phyloP scores from a whole-genome alignment of 1,140 invertebrate species.

The Schlechtendalia chinensis region DNA sequence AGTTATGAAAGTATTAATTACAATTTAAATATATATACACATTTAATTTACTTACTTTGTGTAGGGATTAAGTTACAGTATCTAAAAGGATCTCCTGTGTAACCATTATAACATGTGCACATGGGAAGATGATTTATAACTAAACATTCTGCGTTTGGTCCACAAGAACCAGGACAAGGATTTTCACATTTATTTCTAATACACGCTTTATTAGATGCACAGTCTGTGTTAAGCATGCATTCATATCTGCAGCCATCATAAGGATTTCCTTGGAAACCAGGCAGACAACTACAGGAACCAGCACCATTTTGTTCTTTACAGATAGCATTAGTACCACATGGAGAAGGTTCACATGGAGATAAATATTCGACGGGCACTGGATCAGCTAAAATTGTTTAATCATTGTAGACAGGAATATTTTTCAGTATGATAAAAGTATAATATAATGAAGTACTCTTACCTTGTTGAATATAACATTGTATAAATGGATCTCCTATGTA shows the following conservation, averaged over 20 bases:
- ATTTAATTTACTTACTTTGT: conserved; percentile 20
- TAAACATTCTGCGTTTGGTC: conserved; percentile 71
- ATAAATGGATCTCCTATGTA: conserved; percentile 74
- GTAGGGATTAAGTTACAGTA: conserved; percentile 60
- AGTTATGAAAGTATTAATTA: background rate
- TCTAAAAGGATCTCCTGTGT: conserved; percentile 68
- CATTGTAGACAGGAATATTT: background rate
- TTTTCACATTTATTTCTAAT: conserved; percentile 69
- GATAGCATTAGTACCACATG: conserved; percentile 72
- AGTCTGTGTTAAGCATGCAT: conserved; percentile 70
- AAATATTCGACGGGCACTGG: conserved; percentile 53
- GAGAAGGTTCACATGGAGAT: conserved; percentile 68
- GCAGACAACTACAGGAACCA: conserved; percentile 69
- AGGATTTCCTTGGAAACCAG: conserved; percentile 74
- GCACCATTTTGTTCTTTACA: conserved; percentile 68
- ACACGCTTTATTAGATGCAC: conserved; percentile 68
- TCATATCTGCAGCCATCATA: conserved; percentile 73
- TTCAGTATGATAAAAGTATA: background rate
- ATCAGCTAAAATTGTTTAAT: conserved; percentile 48
- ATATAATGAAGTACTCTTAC: background rate
- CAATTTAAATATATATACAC: background rate
- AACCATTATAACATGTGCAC: conserved; percentile 69
- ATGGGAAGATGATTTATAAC: conserved; percentile 70
- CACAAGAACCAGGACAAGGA: conserved; percentile 72
- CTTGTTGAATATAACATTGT: conserved; percentile 58